Conservation (phyloP, 2,797 vertebrate genomes). For the Coreius guichenoti region DNA sequence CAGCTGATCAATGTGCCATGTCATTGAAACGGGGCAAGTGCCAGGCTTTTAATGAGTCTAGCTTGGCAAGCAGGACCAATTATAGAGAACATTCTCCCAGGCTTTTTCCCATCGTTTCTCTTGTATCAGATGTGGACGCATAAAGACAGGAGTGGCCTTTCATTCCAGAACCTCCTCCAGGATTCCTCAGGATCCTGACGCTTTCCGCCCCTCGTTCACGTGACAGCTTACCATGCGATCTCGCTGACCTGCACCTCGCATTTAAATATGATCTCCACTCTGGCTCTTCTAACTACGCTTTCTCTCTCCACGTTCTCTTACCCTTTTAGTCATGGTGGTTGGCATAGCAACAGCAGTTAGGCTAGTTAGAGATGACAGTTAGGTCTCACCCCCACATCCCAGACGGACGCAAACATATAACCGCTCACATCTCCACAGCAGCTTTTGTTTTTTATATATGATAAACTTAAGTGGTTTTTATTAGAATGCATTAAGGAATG, state of each 20-base stretch:
- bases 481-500: conserved; percentile 26
- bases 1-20: conserved; percentile 37
- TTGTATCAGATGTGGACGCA: conserved; percentile 19
- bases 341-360: conserved; percentile 85
- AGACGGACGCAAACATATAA: conserved; percentile 9
- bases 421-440: neutral
- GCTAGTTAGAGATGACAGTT: conserved; percentile 75
- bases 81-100: conserved; percentile 52
- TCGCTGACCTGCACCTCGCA: conserved; percentile 64
- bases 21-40: conserved; percentile 39
- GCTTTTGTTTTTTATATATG: neutral
- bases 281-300: conserved; percentile 32
- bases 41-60: conserved; percentile 70
- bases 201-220: conserved; percentile 66
- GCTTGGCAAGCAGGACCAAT: conserved; percentile 77
- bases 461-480: neutral
- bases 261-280: conserved; percentile 24
- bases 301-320: conserved; percentile 57
- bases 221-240: conserved; percentile 65
- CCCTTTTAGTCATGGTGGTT: conserved; percentile 72
- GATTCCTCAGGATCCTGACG: conserved; percentile 62
- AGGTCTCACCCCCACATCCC: conserved; percentile 63
- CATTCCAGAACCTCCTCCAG: conserved; percentile 60
- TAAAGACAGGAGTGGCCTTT: conserved; percentile 41
- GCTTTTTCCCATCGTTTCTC: conserved; percentile 6